Evolutionary conservation across 2,888 invertebrate species (phyloP), one percentile per base, ranked within the genome.

Genomic region (Pyrocoelia pectoralis): DNA sequence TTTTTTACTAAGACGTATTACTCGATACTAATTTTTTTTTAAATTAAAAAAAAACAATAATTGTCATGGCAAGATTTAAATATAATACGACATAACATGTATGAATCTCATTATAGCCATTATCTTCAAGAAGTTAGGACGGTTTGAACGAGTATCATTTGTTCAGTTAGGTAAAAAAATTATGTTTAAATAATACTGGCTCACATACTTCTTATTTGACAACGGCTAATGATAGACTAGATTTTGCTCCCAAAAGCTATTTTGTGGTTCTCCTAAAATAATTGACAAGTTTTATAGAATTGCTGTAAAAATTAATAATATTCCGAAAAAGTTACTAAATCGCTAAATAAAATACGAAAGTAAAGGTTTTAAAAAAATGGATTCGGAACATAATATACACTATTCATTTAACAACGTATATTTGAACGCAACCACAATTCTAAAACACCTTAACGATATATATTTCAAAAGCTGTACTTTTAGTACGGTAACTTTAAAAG

Each of bases 171-270:
- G 48, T 18, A 60, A 59, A 56, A 24, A 67, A 55, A 57, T 59
- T 46, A 29, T 61, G 59, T 65, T 64, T 66, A 68, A 73, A 73
- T 74, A 80, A 80, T 80, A 80, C 79, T 80, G 79, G 79, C 78
- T 78, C 75, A 74, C 73, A 56, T 72, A 77, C 77, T 78, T 76
- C 77, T 78, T 73, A 74, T 76, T 73, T 70, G 75, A 76, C 72
- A 74, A 74, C 70, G 69, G 73, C 73, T 75, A 77, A 77, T 74
- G 75, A 76, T 72, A 71, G 80, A 81, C 80, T 81, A 80, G 80
- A 81, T 74, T 72, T 71, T 65, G 73, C 78, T 77, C 78, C 77
- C 79, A 76, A 76, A 76, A 73, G 74, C 69, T 70, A 62, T 51
- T 40, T 40, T 56, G 29, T 40, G 14, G 10, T 52, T 33, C 55